Percentiles rank a stretch among this genome's conserved stretches.
These are phyloP conservation scores for Scylla paramamosain DNA, from an alignment of 1,140 invertebrate species.

Conservation along the genomic window DNA sequence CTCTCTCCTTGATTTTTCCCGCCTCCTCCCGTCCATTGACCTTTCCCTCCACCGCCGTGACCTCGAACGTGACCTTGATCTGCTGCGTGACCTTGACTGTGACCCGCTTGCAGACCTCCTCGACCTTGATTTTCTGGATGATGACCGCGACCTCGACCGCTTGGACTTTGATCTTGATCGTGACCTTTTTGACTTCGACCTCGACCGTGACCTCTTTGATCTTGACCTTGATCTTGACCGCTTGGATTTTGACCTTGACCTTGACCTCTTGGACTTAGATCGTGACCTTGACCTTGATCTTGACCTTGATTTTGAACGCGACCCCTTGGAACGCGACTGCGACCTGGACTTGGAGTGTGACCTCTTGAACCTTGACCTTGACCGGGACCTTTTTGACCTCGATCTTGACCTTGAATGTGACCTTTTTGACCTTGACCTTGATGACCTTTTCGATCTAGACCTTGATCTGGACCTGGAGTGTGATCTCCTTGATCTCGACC, in stretches of 20 bases:
- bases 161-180: constrained; percentile 39
- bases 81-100: background rate
- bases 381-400: constrained; percentile 46
- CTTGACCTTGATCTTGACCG: constrained; percentile 45
- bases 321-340: constrained; percentile 39
- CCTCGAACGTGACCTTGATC: background rate
- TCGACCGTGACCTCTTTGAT: constrained; percentile 34
- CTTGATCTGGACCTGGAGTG: constrained; percentile 61
- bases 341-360: constrained; percentile 47
- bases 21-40: constrained; percentile 72
- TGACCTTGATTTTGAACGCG: constrained; percentile 36
- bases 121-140: constrained; percentile 26
- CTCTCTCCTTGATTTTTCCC: constrained; percentile 55
- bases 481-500: constrained; percentile 47
- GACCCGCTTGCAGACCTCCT: background rate
- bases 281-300: constrained; percentile 37
- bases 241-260: constrained; percentile 39
- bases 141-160: constrained; percentile 6
- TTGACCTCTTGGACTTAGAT: constrained; percentile 39
- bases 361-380: constrained; percentile 53
- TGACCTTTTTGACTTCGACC: constrained; percentile 31
- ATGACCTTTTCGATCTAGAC: constrained; percentile 46
- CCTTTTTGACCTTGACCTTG: constrained; percentile 46
- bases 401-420: constrained; percentile 43
- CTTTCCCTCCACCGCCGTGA: constrained; percentile 35